These are phyloP conservation scores for Styela clava DNA, from an alignment of 23 tunicate species.

Conservation along the genomic window DNA sequence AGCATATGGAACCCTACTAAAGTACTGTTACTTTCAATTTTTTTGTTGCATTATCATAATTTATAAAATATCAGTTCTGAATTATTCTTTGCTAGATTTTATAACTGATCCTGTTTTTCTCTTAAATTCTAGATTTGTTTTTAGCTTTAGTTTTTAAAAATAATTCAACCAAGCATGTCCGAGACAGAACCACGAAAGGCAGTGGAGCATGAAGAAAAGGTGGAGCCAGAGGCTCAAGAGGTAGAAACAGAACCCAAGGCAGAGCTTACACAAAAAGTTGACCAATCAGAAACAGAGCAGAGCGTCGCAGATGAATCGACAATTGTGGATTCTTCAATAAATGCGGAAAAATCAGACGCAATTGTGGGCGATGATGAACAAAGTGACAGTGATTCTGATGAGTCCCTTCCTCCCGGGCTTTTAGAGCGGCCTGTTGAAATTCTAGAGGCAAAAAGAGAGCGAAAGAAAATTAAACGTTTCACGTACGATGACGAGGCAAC, in stretches of 20 bases:
- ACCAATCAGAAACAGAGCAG: neutral
- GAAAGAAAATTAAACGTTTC: slow-evolving; percentile 68
- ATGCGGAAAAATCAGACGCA: slow-evolving; percentile 14
- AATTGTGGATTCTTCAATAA: neutral
- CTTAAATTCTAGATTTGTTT: neutral
- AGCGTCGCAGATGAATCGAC: neutral
- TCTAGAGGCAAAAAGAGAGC: slow-evolving; percentile 50
- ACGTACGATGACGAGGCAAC: slow-evolving; percentile 60
- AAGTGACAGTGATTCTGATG: slow-evolving; percentile 22
- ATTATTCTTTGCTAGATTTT: no score
- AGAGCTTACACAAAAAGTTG: neutral
- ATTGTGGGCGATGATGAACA: slow-evolving; percentile 7
- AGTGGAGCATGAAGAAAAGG: slow-evolving; percentile 13
- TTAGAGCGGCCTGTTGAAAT: slow-evolving; percentile 75
- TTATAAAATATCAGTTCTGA: no score
- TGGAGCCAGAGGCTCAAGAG: neutral
- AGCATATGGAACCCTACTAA: no score
- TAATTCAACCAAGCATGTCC: neutral
- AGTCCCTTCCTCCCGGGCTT: slow-evolving; percentile 49
- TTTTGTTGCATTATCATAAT: no score
- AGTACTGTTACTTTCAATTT: no score
- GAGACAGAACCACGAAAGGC: neutral
- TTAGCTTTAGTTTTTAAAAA: no score
- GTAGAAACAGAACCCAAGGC: neutral
- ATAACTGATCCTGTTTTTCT: neutral